Base-by-base conservation (phyloP, 1,140 invertebrate species). In the Lasioglossum baleicum region DNA sequence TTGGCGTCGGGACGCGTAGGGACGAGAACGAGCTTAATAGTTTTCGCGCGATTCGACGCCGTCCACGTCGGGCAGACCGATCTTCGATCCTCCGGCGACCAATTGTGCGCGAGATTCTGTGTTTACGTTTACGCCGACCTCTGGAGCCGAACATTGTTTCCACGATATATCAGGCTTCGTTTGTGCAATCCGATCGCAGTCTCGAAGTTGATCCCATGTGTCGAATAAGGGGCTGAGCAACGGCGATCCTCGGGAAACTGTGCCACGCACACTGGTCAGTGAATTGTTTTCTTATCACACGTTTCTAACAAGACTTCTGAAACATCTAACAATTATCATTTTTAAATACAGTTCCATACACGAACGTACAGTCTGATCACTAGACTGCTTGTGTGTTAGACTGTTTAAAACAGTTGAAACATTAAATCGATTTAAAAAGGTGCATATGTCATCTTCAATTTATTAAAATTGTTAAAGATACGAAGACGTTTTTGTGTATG, bases 1-100 rank as follows among this genome's bases (percentile, higher is more conserved):
- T 90, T 80, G 89, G 91, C 90, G 78, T 86, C 81, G 77, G 80
- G 89, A 89, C 85, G 88, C 90, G 83, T 81, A 78, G 80, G 77
- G 88, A 90, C 85, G 88, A 88, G 87, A 79, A 75, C 85, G 82
- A 86, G 81, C 84, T 86, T 81, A 81, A 86, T 78, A 87, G 87
- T 82, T 90, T 91, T 89, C 88, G 86, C 87, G 87, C 85, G 86
- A 75, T 87, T 88, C 87, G 58, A 85, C 75, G 83, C 64, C 64
- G 74, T 26, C 60, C 20, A 76, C 69, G 35, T 64, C 73, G 17
- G 77, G 74, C 44, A 75, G 81, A 69, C 63, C 63, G 66, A 70
- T 76, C 75, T 63, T 35, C 40, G 69, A 75, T 78, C 51, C 22
- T 60, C 58, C 40, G 79, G 68, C 75, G 80, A 75, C 77, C 83